phyloP scores from a whole-genome alignment of 2,888 invertebrate genomes.

The Euplagia quadripunctaria region DNA sequence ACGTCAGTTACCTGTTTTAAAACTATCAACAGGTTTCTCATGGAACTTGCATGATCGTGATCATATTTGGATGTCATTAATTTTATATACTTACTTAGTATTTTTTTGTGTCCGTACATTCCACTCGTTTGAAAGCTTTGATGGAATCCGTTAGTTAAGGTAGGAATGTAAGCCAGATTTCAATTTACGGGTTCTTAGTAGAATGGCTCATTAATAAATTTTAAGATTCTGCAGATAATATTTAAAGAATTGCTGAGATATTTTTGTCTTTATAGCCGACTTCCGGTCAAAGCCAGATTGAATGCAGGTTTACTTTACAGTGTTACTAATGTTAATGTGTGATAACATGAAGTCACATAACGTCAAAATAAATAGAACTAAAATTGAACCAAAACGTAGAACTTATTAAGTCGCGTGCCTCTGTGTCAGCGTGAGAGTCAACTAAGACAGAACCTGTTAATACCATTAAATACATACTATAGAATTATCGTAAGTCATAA shows the following conservation, averaged over 20 bases:
- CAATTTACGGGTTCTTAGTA: constrained; percentile 1
- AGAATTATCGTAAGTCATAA: no score
- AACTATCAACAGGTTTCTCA: constrained; percentile 42
- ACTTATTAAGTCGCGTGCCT: no score
- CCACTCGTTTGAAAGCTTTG: constrained; percentile 27
- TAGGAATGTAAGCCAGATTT: background rate
- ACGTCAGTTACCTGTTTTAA: constrained; percentile 42
- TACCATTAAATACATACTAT: no score
- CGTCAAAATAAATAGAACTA: no score
- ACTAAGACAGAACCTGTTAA: no score
- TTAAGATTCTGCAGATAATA: background rate
- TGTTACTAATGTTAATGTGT: background rate
- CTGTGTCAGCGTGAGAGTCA: no score
- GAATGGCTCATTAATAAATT: background rate
- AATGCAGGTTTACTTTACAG: background rate
- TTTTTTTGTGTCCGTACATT: constrained; percentile 31
- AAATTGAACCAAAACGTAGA: no score
- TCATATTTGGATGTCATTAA: constrained; percentile 53
- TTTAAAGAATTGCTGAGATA: background rate
- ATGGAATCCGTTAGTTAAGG: constrained; percentile 15
- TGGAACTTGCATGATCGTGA: constrained; percentile 38
- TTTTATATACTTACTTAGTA: constrained; percentile 30
- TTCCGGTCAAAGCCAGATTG: background rate
- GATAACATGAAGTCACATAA: background rate
- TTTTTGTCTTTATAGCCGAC: background rate